phyloP scores from a whole-genome alignment of 2,113 vertebrate genomes.

The Polypterus bichir region DNA sequence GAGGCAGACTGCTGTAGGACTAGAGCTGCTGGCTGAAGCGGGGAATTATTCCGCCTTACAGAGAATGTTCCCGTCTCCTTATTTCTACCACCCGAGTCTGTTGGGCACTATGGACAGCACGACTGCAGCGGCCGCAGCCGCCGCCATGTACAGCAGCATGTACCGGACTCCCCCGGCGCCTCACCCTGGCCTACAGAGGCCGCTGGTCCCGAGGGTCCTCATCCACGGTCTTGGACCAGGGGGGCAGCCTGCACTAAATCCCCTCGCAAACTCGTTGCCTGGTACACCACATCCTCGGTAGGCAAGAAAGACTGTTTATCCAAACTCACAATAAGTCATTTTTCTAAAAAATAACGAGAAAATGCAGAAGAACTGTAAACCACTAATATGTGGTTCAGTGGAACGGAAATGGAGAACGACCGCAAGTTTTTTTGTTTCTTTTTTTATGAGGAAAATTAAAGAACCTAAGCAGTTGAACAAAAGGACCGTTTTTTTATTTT shows the following conservation, averaged over 20 bases:
- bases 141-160: conserved; percentile 97
- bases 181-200: conserved; percentile 85
- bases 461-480: conserved; percentile 8
- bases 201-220: conserved; percentile 88
- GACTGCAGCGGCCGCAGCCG: conserved; percentile 85
- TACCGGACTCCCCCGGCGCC: conserved; percentile 91
- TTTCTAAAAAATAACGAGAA: too few species aligned
- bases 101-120: conserved; percentile 90
- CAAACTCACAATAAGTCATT: too few species aligned
- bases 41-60: conserved; percentile 94
- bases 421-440: too few species aligned
- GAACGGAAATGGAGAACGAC: too few species aligned
- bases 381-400: conserved; percentile 28
- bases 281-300: conserved; percentile 82
- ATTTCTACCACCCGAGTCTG: conserved; percentile 93
- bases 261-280: conserved; percentile 69
- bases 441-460: too few species aligned
- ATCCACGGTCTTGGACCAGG: conserved; percentile 91
- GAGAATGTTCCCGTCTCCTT: conserved; percentile 94
- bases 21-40: conserved; percentile 88
- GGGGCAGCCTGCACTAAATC: conserved; percentile 85
- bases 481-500: conserved; percentile 44
- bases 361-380: too few species aligned
- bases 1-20: conserved; percentile 82
- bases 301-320: too few species aligned